Conservation (phyloP, 2,888 invertebrate genomes). For the Plutella xylostella region DNA sequence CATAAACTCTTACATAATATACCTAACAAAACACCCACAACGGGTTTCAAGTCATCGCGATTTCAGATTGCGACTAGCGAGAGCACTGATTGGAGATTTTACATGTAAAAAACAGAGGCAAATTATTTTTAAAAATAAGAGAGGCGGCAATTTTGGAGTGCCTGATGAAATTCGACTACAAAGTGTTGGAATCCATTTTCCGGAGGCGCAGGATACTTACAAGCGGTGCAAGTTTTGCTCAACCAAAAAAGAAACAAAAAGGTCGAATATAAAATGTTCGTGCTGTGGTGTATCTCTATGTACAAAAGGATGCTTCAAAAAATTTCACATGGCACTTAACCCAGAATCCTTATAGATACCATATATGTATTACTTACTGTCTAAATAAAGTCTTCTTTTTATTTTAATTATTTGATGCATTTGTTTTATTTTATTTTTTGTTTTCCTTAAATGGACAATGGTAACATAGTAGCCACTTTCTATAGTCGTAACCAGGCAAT, state of each 20-base stretch:
- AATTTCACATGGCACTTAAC: conserved; percentile 3
- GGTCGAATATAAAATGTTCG: conserved; percentile 11
- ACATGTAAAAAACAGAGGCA: conserved; percentile 3
- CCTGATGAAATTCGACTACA: conserved; percentile 14
- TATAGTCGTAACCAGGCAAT: too few relatives aligned
- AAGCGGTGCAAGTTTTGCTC: conserved; percentile 16
- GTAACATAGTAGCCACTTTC: too few relatives aligned
- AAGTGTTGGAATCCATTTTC: conserved; percentile 15
- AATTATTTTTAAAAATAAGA: conserved; percentile 15
- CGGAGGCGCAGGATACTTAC: conserved; percentile 10
- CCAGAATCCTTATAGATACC: too few relatives aligned
- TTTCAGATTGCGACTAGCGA: conserved; percentile 12
- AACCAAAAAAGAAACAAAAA: conserved; percentile 11
- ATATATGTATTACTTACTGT: too few relatives aligned
- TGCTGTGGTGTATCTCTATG: conserved; percentile 8
- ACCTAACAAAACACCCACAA: conserved; percentile 13
- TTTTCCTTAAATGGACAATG: too few relatives aligned
- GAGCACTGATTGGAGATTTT: conserved; percentile 8
- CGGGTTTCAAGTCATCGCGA: conserved; percentile 8
- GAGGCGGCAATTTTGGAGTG: conserved; percentile 13
- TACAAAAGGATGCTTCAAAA: conserved; percentile 4
- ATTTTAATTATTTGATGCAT: too few relatives aligned
- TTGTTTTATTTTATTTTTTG: too few relatives aligned
- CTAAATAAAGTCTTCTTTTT: too few relatives aligned
- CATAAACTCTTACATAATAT: conserved; percentile 17